Evolutionary conservation across 2,888 invertebrate genomes (phyloP).

Genomic region (Kryphioiulus occultus): DNA sequence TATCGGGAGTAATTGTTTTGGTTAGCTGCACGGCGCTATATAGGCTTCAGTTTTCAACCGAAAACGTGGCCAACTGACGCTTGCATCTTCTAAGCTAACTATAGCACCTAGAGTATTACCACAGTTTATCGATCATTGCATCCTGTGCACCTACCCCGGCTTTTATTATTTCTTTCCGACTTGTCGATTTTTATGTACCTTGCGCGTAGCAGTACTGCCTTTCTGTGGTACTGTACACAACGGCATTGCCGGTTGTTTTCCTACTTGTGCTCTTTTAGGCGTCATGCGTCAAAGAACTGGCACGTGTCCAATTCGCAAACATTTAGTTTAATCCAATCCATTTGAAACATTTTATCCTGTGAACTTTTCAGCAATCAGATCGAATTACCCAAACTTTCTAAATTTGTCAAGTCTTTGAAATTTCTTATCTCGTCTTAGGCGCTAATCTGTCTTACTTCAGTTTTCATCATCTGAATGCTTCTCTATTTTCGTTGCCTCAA

Average conservation of each 20-base stretch:
- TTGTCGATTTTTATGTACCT: not conserved
- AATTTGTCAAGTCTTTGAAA: no score
- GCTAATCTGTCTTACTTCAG: no score
- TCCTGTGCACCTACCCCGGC: not conserved
- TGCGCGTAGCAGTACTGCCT: not conserved
- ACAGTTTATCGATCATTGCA: not conserved
- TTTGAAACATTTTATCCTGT: no score
- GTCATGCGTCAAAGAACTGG: not conserved
- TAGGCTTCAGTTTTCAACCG: not conserved
- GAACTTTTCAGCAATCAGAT: no score
- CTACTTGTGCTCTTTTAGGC: not conserved
- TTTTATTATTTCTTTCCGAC: not conserved
- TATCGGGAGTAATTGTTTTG: not conserved
- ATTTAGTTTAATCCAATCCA: not conserved
- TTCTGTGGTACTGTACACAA: not conserved
- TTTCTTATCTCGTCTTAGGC: no score
- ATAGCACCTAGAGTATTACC: not conserved
- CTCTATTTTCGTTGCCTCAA: no score
- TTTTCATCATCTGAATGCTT: no score
- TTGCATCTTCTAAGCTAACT: not conserved
- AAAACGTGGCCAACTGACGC: not conserved
- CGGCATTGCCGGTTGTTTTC: not conserved
- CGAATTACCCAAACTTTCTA: no score
- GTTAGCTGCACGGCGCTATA: not conserved
- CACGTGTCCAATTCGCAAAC: not conserved